phyloP scores from a whole-genome alignment of 2,113 vertebrate genomes.

The Triplophysa rosa region DNA sequence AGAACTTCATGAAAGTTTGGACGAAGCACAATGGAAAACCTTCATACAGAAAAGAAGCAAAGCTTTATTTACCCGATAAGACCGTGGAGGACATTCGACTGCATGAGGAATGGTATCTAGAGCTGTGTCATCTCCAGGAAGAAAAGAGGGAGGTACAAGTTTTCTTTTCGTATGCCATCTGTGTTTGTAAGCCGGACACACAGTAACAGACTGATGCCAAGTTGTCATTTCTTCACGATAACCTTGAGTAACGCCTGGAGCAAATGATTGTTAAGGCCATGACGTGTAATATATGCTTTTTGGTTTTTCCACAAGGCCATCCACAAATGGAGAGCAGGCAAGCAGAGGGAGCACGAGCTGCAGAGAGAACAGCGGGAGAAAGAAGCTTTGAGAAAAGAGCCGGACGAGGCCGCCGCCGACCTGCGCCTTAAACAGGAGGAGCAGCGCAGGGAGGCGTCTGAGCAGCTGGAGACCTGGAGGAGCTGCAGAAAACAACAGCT shows the following conservation, averaged over 20 bases:
- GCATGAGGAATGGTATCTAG: slow-evolving; percentile 86
- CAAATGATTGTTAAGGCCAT: too few relatives aligned
- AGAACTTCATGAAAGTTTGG: slow-evolving; percentile 81
- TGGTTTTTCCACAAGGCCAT: slow-evolving; percentile 76
- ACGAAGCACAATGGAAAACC: slow-evolving; percentile 79
- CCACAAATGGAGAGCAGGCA: slow-evolving; percentile 82
- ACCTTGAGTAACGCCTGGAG: too few relatives aligned
- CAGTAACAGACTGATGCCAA: too few relatives aligned
- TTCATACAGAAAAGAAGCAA: slow-evolving; percentile 77
- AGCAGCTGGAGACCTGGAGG: slow-evolving; percentile 77
- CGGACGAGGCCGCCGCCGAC: slow-evolving; percentile 56
- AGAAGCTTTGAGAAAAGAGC: slow-evolving; percentile 55
- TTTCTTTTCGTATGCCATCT: neutral
- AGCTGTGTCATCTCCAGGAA: slow-evolving; percentile 81
- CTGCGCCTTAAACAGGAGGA: slow-evolving; percentile 72
- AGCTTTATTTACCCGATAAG: slow-evolving; percentile 79
- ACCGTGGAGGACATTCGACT: slow-evolving; percentile 79
- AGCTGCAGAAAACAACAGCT: slow-evolving; percentile 72
- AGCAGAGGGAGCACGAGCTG: slow-evolving; percentile 71
- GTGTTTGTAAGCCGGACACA: too few relatives aligned
- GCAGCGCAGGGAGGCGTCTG: slow-evolving; percentile 70
- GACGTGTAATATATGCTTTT: neutral
- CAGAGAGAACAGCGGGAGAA: slow-evolving; percentile 73
- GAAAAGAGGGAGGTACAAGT: slow-evolving; percentile 84
- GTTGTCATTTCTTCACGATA: too few relatives aligned